phyloP scores from a whole-genome alignment of 2,888 invertebrate species.

The Pterobdella sp. region DNA sequence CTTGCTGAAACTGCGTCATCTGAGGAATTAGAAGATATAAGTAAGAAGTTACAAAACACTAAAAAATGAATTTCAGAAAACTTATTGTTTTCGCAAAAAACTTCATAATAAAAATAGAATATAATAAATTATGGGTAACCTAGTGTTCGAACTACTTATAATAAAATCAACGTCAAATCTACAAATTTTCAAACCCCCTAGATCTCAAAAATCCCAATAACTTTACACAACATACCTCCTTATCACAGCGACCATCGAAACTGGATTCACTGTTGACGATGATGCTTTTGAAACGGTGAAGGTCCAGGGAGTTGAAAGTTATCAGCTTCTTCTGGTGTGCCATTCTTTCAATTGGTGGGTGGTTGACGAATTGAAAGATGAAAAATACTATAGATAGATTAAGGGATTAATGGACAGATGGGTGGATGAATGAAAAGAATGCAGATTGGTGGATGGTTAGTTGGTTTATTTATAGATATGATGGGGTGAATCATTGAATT shows the following conservation, averaged over 20 bases:
- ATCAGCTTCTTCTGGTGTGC: background rate
- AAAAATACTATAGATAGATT: slow-evolving; percentile 28
- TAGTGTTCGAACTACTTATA: no score
- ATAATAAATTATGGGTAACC: no score
- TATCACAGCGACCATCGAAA: background rate
- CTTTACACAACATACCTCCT: background rate
- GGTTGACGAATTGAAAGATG: slow-evolving; percentile 75
- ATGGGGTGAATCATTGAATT: slow-evolving; percentile 20
- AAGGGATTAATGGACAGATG: background rate
- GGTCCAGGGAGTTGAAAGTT: background rate
- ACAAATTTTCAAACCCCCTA: no score
- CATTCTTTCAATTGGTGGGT: background rate
- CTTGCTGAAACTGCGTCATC: background rate
- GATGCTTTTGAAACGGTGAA: slow-evolving; percentile 8
- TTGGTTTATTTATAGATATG: slow-evolving; percentile 8
- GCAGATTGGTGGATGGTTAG: background rate
- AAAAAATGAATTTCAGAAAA: background rate
- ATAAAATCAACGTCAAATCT: no score
- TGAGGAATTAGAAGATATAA: no score
- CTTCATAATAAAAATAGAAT: no score
- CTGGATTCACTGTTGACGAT: background rate
- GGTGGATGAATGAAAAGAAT: background rate
- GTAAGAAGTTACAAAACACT: no score
- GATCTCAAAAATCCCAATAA: no score
- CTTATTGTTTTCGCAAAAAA: background rate